A percentile compares a stretch with the other conserved stretches of the same genome.
Conservation (phyloP, 23 tunicate species). For the Styela plicata region DNA sequence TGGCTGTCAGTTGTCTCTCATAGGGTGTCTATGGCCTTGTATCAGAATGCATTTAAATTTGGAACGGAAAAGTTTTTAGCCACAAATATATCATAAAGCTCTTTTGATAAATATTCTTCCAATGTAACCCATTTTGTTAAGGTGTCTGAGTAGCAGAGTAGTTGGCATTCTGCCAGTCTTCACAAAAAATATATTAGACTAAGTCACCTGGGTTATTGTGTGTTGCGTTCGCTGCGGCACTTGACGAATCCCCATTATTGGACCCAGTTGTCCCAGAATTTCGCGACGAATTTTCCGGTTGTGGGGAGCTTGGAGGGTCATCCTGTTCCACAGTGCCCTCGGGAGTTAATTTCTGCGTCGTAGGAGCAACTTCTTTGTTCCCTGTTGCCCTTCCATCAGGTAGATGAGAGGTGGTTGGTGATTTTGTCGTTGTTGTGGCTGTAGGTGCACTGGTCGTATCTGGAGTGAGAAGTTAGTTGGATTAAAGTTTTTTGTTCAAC, state of each 20-base stretch:
- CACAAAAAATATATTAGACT: background rate
- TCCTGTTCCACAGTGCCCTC: background rate
- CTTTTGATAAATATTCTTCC: too few relatives aligned
- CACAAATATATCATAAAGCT: too few relatives aligned
- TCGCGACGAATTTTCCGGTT: background rate
- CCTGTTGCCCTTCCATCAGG: background rate
- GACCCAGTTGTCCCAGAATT: background rate
- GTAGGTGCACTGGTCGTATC: background rate
- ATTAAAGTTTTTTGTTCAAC: too few relatives aligned
- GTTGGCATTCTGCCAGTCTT: too few relatives aligned
- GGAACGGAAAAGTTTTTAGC: too few relatives aligned
- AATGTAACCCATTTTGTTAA: too few relatives aligned
- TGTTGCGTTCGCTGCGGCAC: background rate
- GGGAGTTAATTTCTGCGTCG: background rate
- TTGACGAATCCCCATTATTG: background rate
- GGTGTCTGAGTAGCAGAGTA: too few relatives aligned
- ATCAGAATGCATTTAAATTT: too few relatives aligned
- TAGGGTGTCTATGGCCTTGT: too few relatives aligned
- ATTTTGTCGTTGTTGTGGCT: background rate
- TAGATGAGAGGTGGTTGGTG: background rate
- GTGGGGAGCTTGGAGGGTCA: background rate
- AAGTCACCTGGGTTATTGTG: background rate
- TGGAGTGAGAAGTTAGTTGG: background rate
- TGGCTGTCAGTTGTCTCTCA: too few relatives aligned
- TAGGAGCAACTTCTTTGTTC: background rate